Base-by-base conservation (phyloP, 2,113 vertebrate species). In the Gavialis gangeticus region DNA sequence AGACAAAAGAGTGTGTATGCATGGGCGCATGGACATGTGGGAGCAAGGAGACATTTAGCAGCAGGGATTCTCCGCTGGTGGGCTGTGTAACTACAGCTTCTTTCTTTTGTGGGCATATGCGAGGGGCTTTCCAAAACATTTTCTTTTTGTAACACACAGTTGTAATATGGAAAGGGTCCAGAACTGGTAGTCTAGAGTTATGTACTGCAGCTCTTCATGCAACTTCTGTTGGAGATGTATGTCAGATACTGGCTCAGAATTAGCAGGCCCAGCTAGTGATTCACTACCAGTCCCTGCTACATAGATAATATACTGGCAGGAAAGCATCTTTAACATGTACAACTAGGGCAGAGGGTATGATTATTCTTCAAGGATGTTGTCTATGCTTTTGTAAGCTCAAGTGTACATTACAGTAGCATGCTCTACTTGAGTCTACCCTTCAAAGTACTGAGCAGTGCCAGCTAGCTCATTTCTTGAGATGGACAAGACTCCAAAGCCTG, bases 141-240 rank as follows among this genome's bases (percentile, higher is more conserved):
- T 87, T 46, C 12, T 18, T 79, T 30, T 17, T 75, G 54, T 56
- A 79, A 37, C 4, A 57, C 4, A 10, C 9, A 4, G 37, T 54
- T 22, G n/a, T 0, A 0, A 30, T 19, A 37, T 0, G 1, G 67
- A 83, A 83, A 85, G 86, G 19, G 55, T 21, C 5, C 9, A 60
- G 59, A 85, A 85, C 2, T 2, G 3, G 16, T 84, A 12, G 57
- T 21, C 30, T 63, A 30, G 8, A 87, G 37, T 10, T 87, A 79
- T 57, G 37, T 17, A 37, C 6, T n/a, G 25, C 5, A 62, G 18
- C 22, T 57, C 71, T 14, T 30, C 76, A 25, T 2, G 55, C 19
- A 90, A 66, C 16, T 69, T 14, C 11, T 56, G 85, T 58, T n/a
- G 67, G 78, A 63, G 17, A 57, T 2, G 1, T 5, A 1, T 30